Base-by-base conservation (phyloP, 2,113 vertebrate genomes). In the Danionella cerebrum region DNA sequence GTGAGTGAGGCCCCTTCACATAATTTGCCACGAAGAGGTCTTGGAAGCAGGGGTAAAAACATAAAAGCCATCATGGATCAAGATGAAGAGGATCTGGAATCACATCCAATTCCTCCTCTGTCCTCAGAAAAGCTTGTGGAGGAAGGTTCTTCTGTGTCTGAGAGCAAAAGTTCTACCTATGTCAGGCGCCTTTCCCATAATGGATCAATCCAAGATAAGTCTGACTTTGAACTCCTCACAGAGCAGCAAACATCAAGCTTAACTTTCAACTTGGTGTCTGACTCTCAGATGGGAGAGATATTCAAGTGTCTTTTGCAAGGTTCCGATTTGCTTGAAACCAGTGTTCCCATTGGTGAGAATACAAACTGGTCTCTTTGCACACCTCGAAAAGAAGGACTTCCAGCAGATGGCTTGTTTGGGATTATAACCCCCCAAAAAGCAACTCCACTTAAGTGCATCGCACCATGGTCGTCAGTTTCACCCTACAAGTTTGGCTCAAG, bases 261-360 rank as follows among this genome's bases (percentile, higher is more conserved):
- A 38, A 97, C 96, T 0, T 98, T 95, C 79, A 95, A 97, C 82
- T 85, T 98, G 60, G 94, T 95, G 1, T 92, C 91, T 55, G 96
- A 98, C 84, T 91, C 93, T 71, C 95, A 98, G 53, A 98, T 98
- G 96, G 95, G 94, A 63, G 96, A 98, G 64, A 95, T 98, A 76
- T 98, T 98, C 81, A 96, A 94, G 80, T 95, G 91, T 78, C 91
- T 98, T 22, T 76, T 98, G 70, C 92, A 97, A 74, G 93, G 92
- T n/a, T 90, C 93, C 2, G 95, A 96, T 80, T 83, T 95, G 54
- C 78, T 97, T 36, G 94, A 95, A 38, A 85, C 67, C 69, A 86
- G 74, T 6, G 71, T 79, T 58, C 78, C 83, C 2, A 75, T 22
- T 19, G 84, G 79, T 0, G 91, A 92, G 48, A 83, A 82, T 79